Percentiles rank a stretch among this genome's conserved stretches.
Conservation (phyloP, 2,113 vertebrate species). For the Picathartes gymnocephalus region DNA sequence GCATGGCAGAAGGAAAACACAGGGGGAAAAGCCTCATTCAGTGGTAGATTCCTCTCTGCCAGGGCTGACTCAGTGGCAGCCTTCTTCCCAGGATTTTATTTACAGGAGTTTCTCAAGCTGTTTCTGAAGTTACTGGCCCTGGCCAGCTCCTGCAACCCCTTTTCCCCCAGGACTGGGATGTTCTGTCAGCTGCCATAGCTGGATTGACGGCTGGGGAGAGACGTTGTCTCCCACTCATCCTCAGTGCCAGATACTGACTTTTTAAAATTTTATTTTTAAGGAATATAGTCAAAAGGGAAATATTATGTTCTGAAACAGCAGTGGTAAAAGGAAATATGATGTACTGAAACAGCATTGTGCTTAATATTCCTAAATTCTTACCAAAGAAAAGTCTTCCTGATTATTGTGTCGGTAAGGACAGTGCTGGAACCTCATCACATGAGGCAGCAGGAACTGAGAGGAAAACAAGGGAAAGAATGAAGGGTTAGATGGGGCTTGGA, state of each 20-base stretch:
- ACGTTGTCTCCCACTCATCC: not conserved
- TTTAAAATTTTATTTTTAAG: not conserved
- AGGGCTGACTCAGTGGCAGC: not conserved
- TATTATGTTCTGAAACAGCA: not conserved
- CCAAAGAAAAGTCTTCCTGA: not conserved
- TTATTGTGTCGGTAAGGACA: not conserved
- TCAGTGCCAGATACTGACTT: not conserved
- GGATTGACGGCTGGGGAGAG: not conserved
- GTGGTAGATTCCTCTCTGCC: not conserved
- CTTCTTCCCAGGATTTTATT: not conserved
- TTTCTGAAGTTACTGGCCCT: not conserved
- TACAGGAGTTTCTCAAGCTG: not conserved
- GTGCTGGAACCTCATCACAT: not conserved
- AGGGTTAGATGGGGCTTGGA: not conserved
- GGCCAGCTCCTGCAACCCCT: not conserved
- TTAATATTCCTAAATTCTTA: not conserved
- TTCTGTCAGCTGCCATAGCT: not conserved
- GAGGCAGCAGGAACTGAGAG: not conserved
- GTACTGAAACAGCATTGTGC: no score
- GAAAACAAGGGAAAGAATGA: not conserved
- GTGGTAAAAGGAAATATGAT: no score
- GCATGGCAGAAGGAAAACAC: constrained; percentile 7
- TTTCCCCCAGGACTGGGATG: not conserved
- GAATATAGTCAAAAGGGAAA: not conserved
- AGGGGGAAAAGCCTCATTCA: not conserved